Evolutionary conservation across 2,888 invertebrate genomes (phyloP).

Genomic region (Plusia festucae): DNA sequence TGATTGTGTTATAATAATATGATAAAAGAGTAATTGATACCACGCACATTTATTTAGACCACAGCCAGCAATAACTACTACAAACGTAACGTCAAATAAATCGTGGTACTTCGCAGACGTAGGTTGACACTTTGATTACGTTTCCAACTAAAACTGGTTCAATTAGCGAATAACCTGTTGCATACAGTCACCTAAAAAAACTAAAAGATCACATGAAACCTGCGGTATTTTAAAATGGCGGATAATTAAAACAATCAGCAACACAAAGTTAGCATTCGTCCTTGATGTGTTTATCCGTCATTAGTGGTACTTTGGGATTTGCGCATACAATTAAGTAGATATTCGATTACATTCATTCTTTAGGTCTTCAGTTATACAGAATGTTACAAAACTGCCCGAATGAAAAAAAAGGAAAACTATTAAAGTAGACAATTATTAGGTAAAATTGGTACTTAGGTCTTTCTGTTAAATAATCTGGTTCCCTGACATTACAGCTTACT

Average conservation of each 20-base stretch:
- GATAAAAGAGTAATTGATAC: no score
- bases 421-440: no score
- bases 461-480: no score
- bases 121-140: conserved; percentile 1
- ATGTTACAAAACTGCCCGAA: no score
- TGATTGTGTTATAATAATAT: no score
- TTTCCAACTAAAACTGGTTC: background rate
- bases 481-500: no score
- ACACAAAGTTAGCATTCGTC: conserved; percentile 14
- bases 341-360: conserved; percentile 9
- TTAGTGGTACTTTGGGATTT: conserved; percentile 23
- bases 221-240: background rate
- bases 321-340: conserved; percentile 35
- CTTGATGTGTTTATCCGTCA: conserved; percentile 23
- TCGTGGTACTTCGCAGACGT: background rate
- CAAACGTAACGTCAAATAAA: background rate
- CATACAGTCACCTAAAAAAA: background rate
- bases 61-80: background rate
- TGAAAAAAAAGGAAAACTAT: no score
- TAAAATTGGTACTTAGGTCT: no score
- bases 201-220: conserved; percentile 1
- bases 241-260: conserved; percentile 10
- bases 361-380: no score
- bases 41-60: background rate
- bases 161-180: background rate